phyloP scores from a whole-genome alignment of 2,888 invertebrate species.

The Melieria picta region DNA sequence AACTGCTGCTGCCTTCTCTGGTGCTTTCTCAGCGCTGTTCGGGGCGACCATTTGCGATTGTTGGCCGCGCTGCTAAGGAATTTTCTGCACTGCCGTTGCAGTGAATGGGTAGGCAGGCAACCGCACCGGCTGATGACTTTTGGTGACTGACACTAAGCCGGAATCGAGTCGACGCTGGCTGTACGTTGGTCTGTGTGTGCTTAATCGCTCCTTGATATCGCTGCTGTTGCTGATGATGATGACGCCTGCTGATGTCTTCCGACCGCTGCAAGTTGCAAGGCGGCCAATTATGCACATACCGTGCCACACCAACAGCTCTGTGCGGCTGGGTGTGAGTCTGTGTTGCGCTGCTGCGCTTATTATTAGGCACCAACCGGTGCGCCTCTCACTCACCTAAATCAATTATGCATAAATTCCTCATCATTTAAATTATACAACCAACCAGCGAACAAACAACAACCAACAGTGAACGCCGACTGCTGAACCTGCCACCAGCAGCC shows the following conservation, averaged over 20 bases:
- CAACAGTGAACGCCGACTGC: conserved; percentile 44
- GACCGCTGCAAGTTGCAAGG: neutral
- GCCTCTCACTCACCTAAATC: conserved; percentile 51
- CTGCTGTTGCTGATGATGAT: conserved; percentile 9
- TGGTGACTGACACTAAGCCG: too few relatives aligned
- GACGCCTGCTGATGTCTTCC: neutral
- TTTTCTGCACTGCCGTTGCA: too few relatives aligned
- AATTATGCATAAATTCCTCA: conserved; percentile 58
- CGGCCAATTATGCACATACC: neutral
- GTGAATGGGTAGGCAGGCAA: too few relatives aligned
- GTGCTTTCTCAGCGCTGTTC: too few relatives aligned
- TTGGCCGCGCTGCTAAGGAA: too few relatives aligned
- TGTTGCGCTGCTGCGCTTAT: conserved; percentile 19
- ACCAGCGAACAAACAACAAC: conserved; percentile 54
- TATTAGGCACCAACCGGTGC: neutral
- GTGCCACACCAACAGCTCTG: neutral
- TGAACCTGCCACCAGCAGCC: too few relatives aligned
- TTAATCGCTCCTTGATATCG: neutral
- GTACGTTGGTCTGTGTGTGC: neutral
- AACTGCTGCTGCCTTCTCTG: too few relatives aligned
- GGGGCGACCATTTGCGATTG: too few relatives aligned
- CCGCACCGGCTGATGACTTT: too few relatives aligned
- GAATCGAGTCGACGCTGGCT: too few relatives aligned
- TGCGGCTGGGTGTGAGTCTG: conserved; percentile 32
- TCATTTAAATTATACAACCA: conserved; percentile 54